A percentile compares a stretch with the other conserved stretches of the same genome.
Evolutionary conservation across 2,113 vertebrate species (phyloP).

Genomic region (Micronycteris hirsuta): DNA sequence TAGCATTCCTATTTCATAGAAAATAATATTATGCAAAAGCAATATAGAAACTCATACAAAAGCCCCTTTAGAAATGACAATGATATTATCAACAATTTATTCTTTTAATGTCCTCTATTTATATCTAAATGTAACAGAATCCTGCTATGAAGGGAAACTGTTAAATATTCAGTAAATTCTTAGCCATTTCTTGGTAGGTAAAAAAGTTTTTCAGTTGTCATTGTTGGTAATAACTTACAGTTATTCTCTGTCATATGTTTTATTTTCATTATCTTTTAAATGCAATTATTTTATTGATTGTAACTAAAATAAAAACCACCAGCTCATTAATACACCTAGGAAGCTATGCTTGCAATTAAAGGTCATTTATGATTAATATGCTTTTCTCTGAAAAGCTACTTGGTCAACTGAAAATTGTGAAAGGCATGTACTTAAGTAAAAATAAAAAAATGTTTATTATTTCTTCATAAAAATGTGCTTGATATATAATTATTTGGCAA

Average conservation of each 20-base stretch:
- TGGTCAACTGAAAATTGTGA: slow-evolving; percentile 59
- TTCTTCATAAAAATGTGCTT: slow-evolving; percentile 17
- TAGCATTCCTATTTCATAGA: neutral
- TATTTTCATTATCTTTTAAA: neutral
- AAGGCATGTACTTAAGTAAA: slow-evolving; percentile 48
- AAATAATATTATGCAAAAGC: neutral
- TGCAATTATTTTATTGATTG: slow-evolving; percentile 17
- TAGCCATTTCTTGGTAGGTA: neutral
- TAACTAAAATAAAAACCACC: slow-evolving; percentile 58
- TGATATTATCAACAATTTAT: neutral
- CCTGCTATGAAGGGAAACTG: neutral
- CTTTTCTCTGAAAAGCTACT: slow-evolving; percentile 55
- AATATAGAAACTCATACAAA: neutral
- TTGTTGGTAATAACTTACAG: neutral
- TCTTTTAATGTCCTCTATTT: neutral
- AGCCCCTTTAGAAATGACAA: neutral
- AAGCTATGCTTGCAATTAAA: slow-evolving; percentile 62
- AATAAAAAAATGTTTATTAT: slow-evolving; percentile 33
- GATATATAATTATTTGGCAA: slow-evolving; percentile 28
- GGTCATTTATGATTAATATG: slow-evolving; percentile 62
- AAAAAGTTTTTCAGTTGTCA: neutral
- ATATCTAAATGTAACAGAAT: neutral
- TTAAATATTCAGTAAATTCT: neutral
- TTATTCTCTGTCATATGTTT: neutral
- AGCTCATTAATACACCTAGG: slow-evolving; percentile 53